These are phyloP conservation scores for Cavia porcellus DNA, from an alignment of 2,113 vertebrate genomes.

Conservation along the genomic window DNA sequence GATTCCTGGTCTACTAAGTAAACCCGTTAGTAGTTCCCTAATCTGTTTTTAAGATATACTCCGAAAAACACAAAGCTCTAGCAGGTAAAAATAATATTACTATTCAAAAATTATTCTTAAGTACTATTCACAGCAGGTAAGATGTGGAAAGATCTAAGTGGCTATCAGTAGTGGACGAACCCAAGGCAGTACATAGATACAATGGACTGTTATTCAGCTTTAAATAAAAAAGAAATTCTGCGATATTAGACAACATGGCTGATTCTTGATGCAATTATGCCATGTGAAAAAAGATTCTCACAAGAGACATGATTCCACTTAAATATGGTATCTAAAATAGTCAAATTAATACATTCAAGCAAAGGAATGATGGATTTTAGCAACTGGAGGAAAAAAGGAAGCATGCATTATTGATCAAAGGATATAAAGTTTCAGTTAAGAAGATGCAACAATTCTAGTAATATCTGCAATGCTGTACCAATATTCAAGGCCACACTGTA, in stretches of 20 bases:
- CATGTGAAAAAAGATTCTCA: background rate
- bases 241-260: background rate
- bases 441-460: too few species aligned
- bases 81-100: background rate
- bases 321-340: background rate
- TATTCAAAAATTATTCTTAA: background rate
- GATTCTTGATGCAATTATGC: background rate
- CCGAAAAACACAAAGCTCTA: background rate
- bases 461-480: background rate
- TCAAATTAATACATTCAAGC: background rate
- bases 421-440: background rate
- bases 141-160: background rate
- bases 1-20: background rate
- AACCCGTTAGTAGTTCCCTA: background rate
- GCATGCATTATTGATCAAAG: background rate
- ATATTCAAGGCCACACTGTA: background rate
- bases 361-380: background rate
- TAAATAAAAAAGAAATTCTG: background rate
- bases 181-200: background rate
- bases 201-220: background rate
- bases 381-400: background rate
- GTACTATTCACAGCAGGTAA: background rate
- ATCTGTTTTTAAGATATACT: conserved; percentile 39
- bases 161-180: background rate
- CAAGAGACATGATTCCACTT: background rate